phyloP scores from a whole-genome alignment of 1,140 invertebrate species.

The Orchesella cincta region DNA sequence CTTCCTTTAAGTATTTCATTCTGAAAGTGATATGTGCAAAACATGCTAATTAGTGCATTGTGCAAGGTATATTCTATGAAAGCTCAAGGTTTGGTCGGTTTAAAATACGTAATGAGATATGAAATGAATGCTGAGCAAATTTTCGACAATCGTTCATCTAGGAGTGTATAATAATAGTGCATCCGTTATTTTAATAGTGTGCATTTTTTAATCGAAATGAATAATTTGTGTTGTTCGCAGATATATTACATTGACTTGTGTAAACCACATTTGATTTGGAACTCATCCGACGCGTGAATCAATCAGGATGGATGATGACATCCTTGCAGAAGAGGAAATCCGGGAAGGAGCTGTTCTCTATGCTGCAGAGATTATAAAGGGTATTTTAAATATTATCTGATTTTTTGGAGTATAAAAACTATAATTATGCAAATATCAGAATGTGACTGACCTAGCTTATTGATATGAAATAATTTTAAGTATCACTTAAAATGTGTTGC shows the following conservation, averaged over 20 bases:
- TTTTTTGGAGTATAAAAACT: too few species aligned
- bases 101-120: too few species aligned
- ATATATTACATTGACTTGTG: background rate
- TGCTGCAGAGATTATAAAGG: conserved; percentile 47
- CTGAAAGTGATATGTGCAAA: too few species aligned
- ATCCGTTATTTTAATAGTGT: background rate
- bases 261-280: background rate
- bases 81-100: too few species aligned
- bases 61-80: too few species aligned
- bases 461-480: too few species aligned
- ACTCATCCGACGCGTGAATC: background rate
- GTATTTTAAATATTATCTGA: too few species aligned
- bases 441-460: too few species aligned
- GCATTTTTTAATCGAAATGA: background rate
- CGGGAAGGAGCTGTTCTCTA: conserved; percentile 43
- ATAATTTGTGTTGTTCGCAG: background rate
- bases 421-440: too few species aligned
- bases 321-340: background rate
- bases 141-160: background rate
- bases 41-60: too few species aligned
- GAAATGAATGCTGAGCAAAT: background rate
- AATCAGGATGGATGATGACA: background rate
- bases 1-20: too few species aligned
- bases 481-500: too few species aligned
- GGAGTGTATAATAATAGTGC: background rate